Evolutionary conservation across 1,140 invertebrate genomes (phyloP).

Genomic region (Sitophilus oryzae): DNA sequence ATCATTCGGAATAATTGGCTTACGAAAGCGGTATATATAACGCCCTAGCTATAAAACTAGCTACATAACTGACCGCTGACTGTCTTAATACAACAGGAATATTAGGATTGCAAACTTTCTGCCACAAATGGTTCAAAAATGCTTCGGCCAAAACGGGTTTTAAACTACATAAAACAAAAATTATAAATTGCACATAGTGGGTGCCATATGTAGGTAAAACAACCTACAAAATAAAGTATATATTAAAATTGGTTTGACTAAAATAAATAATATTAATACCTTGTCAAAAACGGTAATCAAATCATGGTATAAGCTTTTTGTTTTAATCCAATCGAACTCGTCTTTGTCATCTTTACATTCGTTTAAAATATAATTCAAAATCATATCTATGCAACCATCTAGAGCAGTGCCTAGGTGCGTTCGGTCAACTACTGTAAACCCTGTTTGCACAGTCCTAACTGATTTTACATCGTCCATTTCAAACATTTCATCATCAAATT

Average conservation of each 20-base stretch:
- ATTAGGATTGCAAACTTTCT: conserved; percentile 63
- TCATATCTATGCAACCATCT: conserved; percentile 57
- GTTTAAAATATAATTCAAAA: conserved; percentile 54
- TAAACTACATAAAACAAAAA: conserved; percentile 71
- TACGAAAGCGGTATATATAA: conserved; percentile 63
- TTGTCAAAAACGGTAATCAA: conserved; percentile 63
- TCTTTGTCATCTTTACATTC: conserved; percentile 44
- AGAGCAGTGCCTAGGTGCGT: conserved; percentile 52
- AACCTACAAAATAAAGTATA: conserved; percentile 36
- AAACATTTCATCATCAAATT: conserved; percentile 45
- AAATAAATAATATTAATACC: conserved; percentile 5
- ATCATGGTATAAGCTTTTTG: conserved; percentile 46
- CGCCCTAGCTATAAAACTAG: conserved; percentile 66
- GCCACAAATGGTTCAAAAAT: conserved; percentile 70
- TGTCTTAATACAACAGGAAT: conserved; percentile 61
- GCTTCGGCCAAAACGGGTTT: conserved; percentile 58
- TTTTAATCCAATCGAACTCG: conserved; percentile 44
- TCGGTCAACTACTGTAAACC: conserved; percentile 37
- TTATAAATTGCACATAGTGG: conserved; percentile 71
- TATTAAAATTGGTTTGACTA: not conserved
- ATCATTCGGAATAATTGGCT: conserved; percentile 22
- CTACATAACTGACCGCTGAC: conserved; percentile 65
- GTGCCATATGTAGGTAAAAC: conserved; percentile 68
- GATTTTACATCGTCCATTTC: conserved; percentile 45
- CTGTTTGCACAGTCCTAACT: conserved; percentile 20